These are phyloP conservation scores for Trachops cirrhosus DNA, from an alignment of 2,797 vertebrate genomes.

Conservation along the genomic window DNA sequence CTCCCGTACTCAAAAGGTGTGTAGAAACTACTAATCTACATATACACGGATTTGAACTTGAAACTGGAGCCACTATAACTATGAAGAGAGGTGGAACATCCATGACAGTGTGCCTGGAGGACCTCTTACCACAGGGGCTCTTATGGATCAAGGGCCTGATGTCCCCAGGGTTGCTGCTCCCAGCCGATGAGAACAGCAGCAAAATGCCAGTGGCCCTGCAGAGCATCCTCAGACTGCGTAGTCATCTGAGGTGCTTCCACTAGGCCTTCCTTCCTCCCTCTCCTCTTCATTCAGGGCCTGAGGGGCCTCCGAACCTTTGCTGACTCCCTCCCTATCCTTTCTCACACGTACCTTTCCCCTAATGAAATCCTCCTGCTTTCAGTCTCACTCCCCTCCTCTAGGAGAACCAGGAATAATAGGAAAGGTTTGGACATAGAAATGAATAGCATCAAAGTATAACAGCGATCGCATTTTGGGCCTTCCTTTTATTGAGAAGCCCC, in stretches of 20 bases:
- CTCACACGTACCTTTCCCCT: background rate
- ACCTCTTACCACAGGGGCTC: background rate
- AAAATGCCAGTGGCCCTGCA: background rate
- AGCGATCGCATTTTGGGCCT: background rate
- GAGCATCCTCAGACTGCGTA: accelerated
- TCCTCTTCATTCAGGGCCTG: background rate
- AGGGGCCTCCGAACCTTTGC: background rate
- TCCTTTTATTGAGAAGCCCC: background rate
- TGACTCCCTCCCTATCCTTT: background rate
- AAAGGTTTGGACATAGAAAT: background rate
- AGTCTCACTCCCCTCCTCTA: background rate
- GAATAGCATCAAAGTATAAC: background rate
- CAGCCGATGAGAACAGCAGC: background rate
- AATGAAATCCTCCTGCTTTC: background rate
- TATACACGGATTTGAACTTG: background rate
- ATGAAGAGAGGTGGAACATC: background rate
- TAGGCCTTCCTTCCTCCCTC: background rate
- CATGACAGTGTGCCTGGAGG: background rate
- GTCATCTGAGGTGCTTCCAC: background rate
- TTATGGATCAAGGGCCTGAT: too few species aligned
- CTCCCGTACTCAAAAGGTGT: background rate
- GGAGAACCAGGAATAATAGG: background rate
- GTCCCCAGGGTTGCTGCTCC: background rate
- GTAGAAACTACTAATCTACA: background rate
- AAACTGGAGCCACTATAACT: background rate